Percentiles rank a stretch among this genome's conserved stretches.
Evolutionary conservation across 2,113 vertebrate genomes (phyloP).

Genomic region (Leucopsar rothschildi): DNA sequence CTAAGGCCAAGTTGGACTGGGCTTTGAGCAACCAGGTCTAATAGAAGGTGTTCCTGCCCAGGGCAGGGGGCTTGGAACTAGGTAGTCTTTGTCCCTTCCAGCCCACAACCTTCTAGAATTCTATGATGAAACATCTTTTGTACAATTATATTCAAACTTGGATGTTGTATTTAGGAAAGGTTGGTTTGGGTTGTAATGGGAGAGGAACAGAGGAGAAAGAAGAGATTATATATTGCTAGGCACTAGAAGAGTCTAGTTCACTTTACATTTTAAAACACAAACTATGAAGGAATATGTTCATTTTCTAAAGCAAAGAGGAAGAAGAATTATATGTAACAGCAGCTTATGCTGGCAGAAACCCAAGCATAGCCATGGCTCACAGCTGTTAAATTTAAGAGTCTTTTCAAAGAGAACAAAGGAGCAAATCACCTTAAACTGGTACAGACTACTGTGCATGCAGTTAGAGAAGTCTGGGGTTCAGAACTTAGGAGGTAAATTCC

Average conservation of each 20-base stretch:
- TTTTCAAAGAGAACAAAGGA: neutral
- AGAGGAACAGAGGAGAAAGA: neutral
- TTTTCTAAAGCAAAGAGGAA: neutral
- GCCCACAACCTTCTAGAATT: neutral
- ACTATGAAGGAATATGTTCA: neutral
- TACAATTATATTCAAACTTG: neutral
- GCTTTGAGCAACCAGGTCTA: neutral
- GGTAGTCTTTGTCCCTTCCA: neutral
- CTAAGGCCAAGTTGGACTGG: neutral
- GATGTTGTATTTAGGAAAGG: neutral
- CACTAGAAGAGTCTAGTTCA: neutral
- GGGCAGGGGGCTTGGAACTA: neutral
- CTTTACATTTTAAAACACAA: neutral
- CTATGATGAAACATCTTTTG: neutral
- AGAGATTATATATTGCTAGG: neutral
- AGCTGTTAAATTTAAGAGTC: neutral
- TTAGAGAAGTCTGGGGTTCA: neutral
- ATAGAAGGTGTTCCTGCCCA: neutral
- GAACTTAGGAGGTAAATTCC: neutral
- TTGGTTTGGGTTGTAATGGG: neutral
- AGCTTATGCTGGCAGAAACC: neutral
- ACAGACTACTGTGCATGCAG: neutral
- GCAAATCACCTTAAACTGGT: neutral
- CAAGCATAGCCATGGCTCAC: neutral
- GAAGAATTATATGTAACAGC: neutral